These are phyloP conservation scores for Xenopus petersii DNA, from an alignment of 2,797 vertebrate genomes.

Conservation along the genomic window DNA sequence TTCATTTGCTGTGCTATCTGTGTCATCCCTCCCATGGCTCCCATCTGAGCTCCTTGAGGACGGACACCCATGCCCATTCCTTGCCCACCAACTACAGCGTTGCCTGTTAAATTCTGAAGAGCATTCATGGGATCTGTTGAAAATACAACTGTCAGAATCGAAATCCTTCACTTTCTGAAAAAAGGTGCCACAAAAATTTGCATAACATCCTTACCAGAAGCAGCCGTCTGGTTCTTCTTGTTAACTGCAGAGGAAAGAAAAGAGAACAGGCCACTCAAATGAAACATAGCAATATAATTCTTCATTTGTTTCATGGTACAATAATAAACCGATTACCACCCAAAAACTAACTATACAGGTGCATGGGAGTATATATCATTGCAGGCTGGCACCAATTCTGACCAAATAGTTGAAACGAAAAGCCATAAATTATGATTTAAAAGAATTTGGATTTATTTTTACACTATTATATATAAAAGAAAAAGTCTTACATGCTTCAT, in stretches of 20 bases:
- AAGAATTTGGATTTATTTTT: too few species aligned
- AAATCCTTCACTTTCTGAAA: background rate
- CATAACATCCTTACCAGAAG: slow-evolving; percentile 63
- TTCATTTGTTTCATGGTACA: too few species aligned
- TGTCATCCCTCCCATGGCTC: slow-evolving; percentile 77
- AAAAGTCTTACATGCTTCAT: too few species aligned
- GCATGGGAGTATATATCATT: too few species aligned
- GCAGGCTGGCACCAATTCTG: too few species aligned
- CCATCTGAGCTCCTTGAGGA: slow-evolving; percentile 77
- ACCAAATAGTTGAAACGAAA: too few species aligned
- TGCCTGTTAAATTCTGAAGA: slow-evolving; percentile 86
- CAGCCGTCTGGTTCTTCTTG: slow-evolving; percentile 73
- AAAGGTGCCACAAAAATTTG: background rate
- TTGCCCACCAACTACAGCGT: slow-evolving; percentile 71
- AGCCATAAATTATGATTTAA: too few species aligned
- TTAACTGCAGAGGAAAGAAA: slow-evolving; percentile 64
- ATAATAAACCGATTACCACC: too few species aligned
- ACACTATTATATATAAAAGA: too few species aligned
- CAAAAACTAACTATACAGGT: too few species aligned
- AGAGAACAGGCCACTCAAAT: background rate
- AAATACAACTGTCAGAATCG: background rate
- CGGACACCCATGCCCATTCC: slow-evolving; percentile 83
- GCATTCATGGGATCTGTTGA: slow-evolving; percentile 90
- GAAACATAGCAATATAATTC: background rate
- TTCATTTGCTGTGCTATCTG: slow-evolving; percentile 77